These are phyloP conservation scores for Mystacornis crossleyi DNA, from an alignment of 2,113 vertebrate species.

Conservation along the genomic window DNA sequence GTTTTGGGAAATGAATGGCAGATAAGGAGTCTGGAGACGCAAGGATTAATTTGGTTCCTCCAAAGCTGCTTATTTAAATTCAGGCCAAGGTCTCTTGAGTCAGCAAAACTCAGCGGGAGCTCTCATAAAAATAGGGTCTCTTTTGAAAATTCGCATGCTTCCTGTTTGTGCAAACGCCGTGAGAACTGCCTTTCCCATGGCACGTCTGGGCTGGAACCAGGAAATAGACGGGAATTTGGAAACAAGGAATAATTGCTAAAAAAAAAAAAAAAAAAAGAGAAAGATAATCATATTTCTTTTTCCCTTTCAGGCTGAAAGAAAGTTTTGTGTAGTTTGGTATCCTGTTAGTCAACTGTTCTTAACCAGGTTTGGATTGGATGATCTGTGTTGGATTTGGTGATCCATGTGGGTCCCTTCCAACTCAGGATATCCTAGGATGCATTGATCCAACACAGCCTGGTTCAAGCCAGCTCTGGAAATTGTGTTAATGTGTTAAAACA, in stretches of 20 bases:
- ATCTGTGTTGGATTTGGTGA: neutral
- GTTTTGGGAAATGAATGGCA: neutral
- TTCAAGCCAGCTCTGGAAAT: neutral
- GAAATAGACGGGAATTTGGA: constrained; percentile 27
- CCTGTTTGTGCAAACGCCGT: constrained; percentile 61
- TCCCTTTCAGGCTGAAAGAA: neutral
- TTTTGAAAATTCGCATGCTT: constrained; percentile 62
- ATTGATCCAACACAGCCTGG: neutral
- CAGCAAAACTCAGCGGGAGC: constrained; percentile 58
- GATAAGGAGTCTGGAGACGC: neutral
- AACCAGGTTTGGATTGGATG: neutral
- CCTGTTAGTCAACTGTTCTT: neutral
- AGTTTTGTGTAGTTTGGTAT: neutral
- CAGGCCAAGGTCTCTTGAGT: constrained; percentile 58
- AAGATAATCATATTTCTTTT: neutral
- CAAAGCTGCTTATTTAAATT: constrained; percentile 45
- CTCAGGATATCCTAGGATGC: neutral
- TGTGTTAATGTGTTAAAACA: accelerated
- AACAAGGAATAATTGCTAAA: neutral
- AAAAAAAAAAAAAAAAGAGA: neutral
- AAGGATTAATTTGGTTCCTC: neutral
- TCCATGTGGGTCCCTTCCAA: neutral
- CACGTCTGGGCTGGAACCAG: constrained; percentile 29
- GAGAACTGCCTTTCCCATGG: constrained; percentile 65
- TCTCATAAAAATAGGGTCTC: constrained; percentile 66